Base-by-base conservation (phyloP, 1,140 invertebrate species). In the Musca domestica region DNA sequence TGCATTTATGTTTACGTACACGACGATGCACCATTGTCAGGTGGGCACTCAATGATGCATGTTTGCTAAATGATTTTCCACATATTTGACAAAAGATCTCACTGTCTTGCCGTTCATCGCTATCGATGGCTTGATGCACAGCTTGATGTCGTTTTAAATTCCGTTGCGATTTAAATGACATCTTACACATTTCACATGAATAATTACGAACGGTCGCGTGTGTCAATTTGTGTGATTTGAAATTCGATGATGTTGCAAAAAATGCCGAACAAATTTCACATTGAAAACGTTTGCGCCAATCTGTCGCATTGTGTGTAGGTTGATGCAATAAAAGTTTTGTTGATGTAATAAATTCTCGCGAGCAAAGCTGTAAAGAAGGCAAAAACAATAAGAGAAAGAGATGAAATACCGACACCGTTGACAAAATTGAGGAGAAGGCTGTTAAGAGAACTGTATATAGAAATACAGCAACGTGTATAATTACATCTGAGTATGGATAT, bases 311-410 rank as follows among this genome's bases (percentile, higher is more conserved):
- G 72, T 94, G 92, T 49, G 88, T 88, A 69, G 91, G 81, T 74
- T 92, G 84, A 75, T 94, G 92, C 75, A 93, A 92, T 4, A 90
- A 88, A 56, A 94, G 83, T 76, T 92, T 93, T 79, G 92, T 91
- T 71, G 91, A 88, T 75, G 93, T 91, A 64, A 90, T 88, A 80
- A 93, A 93, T 12, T 64, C 19, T 12, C 67, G 51, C 3, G 67
- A 17, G 23, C 70, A 71, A 14, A 69, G 5, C 70, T 71, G 30
- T 5, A 66, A 69, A 52, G 51, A 61, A 47, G 64, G 17, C 14
- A 20, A 30, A 20, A 15, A 58, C 2, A 30, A 58, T 30, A 30
- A 30, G 27, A 30, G 3, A 30, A 30, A 9, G 27, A 30, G 27
- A 30, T n/a, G n/a, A n/a, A n/a, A n/a, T n/a, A n/a, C n/a, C n/a